A percentile compares a stretch with the other conserved stretches of the same genome.
Evolutionary conservation across 2,113 vertebrate species (phyloP).

Genomic region (Phaethon lepturus): DNA sequence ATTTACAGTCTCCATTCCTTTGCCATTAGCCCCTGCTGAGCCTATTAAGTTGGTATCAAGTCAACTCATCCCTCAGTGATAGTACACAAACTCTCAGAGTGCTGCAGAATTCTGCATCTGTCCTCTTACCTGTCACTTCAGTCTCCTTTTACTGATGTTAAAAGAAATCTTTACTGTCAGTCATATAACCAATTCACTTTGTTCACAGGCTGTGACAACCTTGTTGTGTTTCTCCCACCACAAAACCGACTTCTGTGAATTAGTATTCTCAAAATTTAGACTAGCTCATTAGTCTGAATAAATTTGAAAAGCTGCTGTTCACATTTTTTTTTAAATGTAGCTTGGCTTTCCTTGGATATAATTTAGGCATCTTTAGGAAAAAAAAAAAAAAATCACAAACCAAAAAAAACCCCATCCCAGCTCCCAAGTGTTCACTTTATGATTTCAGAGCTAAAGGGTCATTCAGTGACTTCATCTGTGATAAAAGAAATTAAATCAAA

Average conservation of each 20-base stretch:
- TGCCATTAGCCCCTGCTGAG: constrained; percentile 61
- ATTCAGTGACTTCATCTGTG: constrained; percentile 34
- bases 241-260: constrained; percentile 77
- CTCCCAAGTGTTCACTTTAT: constrained; percentile 35
- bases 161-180: constrained; percentile 99
- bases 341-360: constrained; percentile 72
- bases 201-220: constrained; percentile 94
- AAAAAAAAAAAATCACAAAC: background rate
- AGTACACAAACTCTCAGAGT: constrained; percentile 81
- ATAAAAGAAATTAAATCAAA: constrained; percentile 38
- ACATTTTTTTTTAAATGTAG: constrained; percentile 51
- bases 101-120: constrained; percentile 84
- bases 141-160: constrained; percentile 93
- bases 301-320: constrained; percentile 89
- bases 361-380: constrained; percentile 73
- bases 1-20: background rate
- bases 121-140: constrained; percentile 91
- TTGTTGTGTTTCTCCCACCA: constrained; percentile 80
- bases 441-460: constrained; percentile 47
- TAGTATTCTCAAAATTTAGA: constrained; percentile 90
- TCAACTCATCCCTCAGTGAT: constrained; percentile 76
- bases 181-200: constrained; percentile 98
- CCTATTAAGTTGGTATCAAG: constrained; percentile 78
- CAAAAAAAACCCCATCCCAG: background rate
- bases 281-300: constrained; percentile 96